Evolutionary conservation across 2,797 vertebrate species (phyloP).

Genomic region (Enteromius afrohamiltoni): DNA sequence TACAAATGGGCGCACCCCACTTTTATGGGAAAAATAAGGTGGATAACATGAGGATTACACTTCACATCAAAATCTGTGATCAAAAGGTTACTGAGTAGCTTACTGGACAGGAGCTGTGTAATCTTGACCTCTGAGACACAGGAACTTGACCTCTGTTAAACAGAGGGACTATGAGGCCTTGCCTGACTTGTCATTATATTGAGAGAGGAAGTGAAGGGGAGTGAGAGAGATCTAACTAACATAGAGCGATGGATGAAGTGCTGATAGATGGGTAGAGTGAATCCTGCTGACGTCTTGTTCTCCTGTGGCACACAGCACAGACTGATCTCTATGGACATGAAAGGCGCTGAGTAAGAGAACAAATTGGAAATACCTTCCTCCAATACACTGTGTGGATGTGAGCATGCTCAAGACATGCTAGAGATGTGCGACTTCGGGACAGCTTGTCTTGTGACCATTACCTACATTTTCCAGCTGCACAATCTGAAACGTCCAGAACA

Average conservation of each 20-base stretch:
- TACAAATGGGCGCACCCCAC: not conserved
- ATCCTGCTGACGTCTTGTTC: slow-evolving; percentile 27
- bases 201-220: slow-evolving; percentile 13
- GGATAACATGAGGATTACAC: not conserved
- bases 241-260: slow-evolving; percentile 28
- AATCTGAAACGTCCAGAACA: not conserved
- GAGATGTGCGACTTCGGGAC: not conserved
- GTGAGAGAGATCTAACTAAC: slow-evolving; percentile 23
- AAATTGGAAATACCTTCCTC: slow-evolving; percentile 3
- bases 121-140: slow-evolving; percentile 4
- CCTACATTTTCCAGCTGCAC: not conserved
- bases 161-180: not conserved
- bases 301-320: slow-evolving; percentile 9
- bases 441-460: slow-evolving; percentile 24
- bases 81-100: not conserved
- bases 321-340: slow-evolving; percentile 35
- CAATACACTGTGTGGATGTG: slow-evolving; percentile 12
- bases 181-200: slow-evolving; percentile 46
- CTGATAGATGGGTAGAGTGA: slow-evolving; percentile 32
- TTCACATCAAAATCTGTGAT: not conserved
- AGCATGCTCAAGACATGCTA: slow-evolving; percentile 2
- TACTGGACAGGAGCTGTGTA: not conserved
- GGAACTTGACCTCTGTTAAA: slow-evolving; percentile 27
- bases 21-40: not conserved
- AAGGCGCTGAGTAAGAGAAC: slow-evolving; percentile 18